Evolutionary conservation across 2,797 vertebrate genomes (phyloP), one percentile per base, ranked within the genome.

Genomic region (Onychomys arenicola): DNA sequence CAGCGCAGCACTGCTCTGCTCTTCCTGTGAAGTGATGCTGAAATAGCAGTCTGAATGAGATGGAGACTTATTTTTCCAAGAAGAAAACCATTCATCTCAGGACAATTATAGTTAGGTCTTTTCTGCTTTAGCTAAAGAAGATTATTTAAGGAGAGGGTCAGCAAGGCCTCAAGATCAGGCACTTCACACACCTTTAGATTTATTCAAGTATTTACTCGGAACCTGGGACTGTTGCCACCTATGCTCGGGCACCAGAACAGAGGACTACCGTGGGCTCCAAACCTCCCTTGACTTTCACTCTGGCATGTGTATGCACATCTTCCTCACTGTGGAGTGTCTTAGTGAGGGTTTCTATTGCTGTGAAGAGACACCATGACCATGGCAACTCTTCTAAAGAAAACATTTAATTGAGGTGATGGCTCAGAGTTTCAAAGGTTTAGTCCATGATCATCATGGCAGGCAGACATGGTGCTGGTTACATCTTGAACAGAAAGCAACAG

Each of bases 21-120:
- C 85, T 75, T 61, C 71, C 81, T 94, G 83, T 96, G 57, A 94
- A 90, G 59, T 75, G 80, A 90, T 2, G 32, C 27, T 46, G 94
- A 92, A 94, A 94, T 49, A 34, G 17, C 82, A 9, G 57, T 71
- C 63, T 55, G 37, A 85, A 84, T 78, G 23, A 59, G 55, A 49
- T 1, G 27, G 7, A 89, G 90, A 83, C n/a, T 52, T 25, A 17
- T 61, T 59, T 96, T 52, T 67, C 91, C 14, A 84, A 89, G 23
- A 29, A 87, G 63, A 91, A 65, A 46, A 55, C 34, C 10, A 83
- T 52, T 95, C 67, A 95, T 95, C 89, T 88, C 91, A 94, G 46
- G n/a, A 43, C 34, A 93, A 91, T 94, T 96, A 86, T 13, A 85
- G 71, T 73, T 89, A 92, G 90, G 69, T 78, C 71, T 59, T 85